Evolutionary conservation across 2,888 invertebrate genomes (phyloP).

Genomic region (Tenthredo notha): DNA sequence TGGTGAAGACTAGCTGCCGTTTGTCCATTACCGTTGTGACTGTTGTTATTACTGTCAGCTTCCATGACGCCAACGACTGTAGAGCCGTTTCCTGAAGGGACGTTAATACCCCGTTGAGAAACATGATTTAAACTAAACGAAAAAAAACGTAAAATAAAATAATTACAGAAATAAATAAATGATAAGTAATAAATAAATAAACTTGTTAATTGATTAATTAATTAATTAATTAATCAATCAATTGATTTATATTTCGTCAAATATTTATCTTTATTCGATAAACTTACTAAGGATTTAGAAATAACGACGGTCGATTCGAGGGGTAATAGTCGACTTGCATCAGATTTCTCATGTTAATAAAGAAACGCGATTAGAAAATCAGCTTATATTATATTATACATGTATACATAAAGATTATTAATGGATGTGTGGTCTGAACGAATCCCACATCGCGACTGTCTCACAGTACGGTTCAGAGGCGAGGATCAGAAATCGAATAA

Average conservation of each 20-base stretch:
- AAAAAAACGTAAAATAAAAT: background rate
- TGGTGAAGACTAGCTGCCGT: constrained; percentile 72
- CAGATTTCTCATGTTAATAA: background rate
- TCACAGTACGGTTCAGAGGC: background rate
- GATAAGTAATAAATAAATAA: background rate
- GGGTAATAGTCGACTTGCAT: constrained; percentile 18
- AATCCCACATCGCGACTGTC: constrained; percentile 26
- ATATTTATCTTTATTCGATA: background rate
- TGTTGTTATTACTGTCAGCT: constrained; percentile 72
- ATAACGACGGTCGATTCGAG: constrained; percentile 56
- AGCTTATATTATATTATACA: background rate
- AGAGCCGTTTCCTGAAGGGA: constrained; percentile 64
- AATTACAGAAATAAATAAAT: background rate
- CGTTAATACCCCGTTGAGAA: constrained; percentile 69
- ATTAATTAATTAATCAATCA: background rate
- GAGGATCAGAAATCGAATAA: constrained; percentile 10
- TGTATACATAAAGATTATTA: background rate
- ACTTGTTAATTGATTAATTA: background rate
- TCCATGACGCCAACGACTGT: constrained; percentile 66
- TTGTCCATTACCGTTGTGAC: constrained; percentile 64
- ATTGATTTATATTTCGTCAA: background rate
- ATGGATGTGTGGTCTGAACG: background rate
- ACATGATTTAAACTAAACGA: constrained; percentile 72
- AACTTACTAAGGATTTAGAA: constrained; percentile 66
- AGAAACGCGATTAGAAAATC: background rate